A percentile compares a stretch with the other conserved stretches of the same genome.
Evolutionary conservation across 2,113 vertebrate genomes (phyloP).

Genomic region (Herpetotheres cachinnans): DNA sequence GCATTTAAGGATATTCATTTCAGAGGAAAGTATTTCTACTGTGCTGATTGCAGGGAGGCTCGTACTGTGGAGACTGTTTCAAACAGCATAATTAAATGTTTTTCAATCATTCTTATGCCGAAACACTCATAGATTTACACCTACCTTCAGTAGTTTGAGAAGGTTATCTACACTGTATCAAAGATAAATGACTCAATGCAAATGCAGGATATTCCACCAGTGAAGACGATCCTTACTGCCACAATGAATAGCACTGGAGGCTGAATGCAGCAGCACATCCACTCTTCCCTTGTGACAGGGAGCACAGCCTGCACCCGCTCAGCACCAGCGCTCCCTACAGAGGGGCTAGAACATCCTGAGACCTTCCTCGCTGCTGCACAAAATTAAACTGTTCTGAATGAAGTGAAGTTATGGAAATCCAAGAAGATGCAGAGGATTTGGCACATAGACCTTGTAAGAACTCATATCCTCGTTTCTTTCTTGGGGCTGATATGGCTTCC

Average conservation of each 20-base stretch:
- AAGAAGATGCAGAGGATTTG: neutral
- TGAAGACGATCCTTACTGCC: neutral
- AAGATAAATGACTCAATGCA: neutral
- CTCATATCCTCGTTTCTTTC: neutral
- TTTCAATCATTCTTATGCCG: neutral
- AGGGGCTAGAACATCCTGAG: neutral
- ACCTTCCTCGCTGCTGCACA: accelerated
- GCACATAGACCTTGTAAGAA: accelerated
- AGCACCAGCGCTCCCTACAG: accelerated
- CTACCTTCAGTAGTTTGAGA: neutral
- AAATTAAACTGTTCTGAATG: neutral
- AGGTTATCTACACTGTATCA: neutral
- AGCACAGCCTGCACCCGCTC: too few relatives aligned
- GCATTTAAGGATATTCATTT: neutral
- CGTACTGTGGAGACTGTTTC: neutral
- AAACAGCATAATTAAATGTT: neutral
- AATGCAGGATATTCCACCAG: neutral
- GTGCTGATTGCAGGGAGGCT: neutral
- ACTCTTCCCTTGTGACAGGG: neutral
- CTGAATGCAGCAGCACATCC: neutral
- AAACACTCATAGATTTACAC: neutral
- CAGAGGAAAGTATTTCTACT: neutral
- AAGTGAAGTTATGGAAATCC: neutral
- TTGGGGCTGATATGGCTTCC: neutral
- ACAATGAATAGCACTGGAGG: neutral